Evolutionary conservation across 2,888 invertebrate genomes (phyloP), one percentile per base, ranked within the genome.

Genomic region (Eupeodes luniger): DNA sequence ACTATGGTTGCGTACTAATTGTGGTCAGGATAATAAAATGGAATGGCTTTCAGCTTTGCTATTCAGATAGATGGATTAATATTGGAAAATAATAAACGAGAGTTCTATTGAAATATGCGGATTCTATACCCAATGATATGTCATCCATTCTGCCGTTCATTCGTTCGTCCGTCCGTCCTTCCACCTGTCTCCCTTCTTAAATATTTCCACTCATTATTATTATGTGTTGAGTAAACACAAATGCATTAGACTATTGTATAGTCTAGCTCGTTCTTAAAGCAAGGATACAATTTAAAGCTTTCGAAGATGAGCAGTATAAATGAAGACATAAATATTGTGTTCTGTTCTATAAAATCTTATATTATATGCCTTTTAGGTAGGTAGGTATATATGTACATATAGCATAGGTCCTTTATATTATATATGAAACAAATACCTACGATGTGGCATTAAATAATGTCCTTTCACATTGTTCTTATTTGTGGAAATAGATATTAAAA

Each of bases 11-110:
- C 90, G 91, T 91, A 92, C 92, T 92, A 92, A 92, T 92, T 92
- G 92, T 92, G 92, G 91, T 87, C 92, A 91, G 90, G 92, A 92
- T 91, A 92, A 92, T 92, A 92, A 92, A 92, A 92, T 92, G 91
- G 91, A 92, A 92, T 92, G 92, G 92, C 91, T 92, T 92, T 92
- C 91, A 91, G 91, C 90, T 92, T 77, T 84, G 81, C 77, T 84
- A 84, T 87, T 84, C 77, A 81, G 81, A 87, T 87, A 81, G 81
- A 87, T 87, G 87, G 87, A 87, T 88, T 84, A 81, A 81, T 81
- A 88, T 84, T 53, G 84, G 84, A 84, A 88, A 88, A 88, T 88
- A 81, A 88, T 84, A 81, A 77, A 88, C 72, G 84, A 78, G 87
- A 74, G 76, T 49, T 62, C 84, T 67, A 77, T 84, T 84, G 77